These are phyloP conservation scores for Nibea albiflora DNA, from an alignment of 2,113 vertebrate genomes.

Conservation along the genomic window DNA sequence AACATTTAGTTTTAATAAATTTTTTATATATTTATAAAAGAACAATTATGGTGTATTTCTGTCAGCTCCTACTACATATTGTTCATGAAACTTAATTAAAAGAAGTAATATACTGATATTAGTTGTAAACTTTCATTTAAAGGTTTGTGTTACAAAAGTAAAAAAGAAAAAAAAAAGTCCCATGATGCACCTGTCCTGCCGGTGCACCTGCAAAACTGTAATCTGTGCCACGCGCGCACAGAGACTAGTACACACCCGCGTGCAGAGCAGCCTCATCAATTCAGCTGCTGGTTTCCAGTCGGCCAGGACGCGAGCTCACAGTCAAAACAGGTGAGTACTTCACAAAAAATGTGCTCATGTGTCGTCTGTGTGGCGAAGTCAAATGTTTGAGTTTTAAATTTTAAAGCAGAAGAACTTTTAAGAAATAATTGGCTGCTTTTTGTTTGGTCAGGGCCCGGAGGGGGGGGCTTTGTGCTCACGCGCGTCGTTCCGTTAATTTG, in stretches of 20 bases:
- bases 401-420: neutral
- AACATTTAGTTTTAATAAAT: too few relatives aligned
- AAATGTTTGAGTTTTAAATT: neutral
- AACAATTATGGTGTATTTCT: too few relatives aligned
- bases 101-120: too few relatives aligned
- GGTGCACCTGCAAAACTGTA: neutral
- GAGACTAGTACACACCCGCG: neutral
- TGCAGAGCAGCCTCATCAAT: neutral
- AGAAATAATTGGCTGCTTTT: neutral
- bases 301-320: rapidly evolving
- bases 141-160: too few relatives aligned
- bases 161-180: slow-evolving; percentile 6
- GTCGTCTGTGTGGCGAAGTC: neutral
- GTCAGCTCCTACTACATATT: too few relatives aligned
- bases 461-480: neutral
- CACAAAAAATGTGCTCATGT: neutral
- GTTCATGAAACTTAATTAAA: too few relatives aligned
- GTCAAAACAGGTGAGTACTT: slow-evolving; percentile 12
- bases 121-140: too few relatives aligned
- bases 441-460: neutral
- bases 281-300: neutral
- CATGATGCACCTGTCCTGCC: slow-evolving; percentile 53
- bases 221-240: neutral
- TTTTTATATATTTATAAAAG: too few relatives aligned
- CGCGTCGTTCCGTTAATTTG: neutral